These are phyloP conservation scores for Vollenhovia emeryi DNA, from an alignment of 1,140 invertebrate genomes.

Conservation along the genomic window DNA sequence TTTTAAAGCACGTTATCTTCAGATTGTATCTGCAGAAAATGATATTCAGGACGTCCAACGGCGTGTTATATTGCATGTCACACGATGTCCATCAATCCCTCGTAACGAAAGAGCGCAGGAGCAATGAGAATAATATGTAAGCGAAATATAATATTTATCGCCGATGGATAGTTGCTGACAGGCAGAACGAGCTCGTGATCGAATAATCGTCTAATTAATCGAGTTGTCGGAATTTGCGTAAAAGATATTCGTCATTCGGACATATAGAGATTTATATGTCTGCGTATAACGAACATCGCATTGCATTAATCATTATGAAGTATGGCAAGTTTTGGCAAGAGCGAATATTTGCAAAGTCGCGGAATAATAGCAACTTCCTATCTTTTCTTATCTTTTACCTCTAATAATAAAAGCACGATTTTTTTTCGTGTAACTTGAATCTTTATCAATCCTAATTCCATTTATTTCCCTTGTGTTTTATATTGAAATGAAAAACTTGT, in stretches of 20 bases:
- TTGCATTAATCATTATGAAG: constrained; percentile 22
- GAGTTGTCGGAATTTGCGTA: constrained; percentile 53
- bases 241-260: constrained; percentile 36
- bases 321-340: constrained; percentile 40
- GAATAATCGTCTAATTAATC: constrained; percentile 50
- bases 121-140: constrained; percentile 25
- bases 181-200: constrained; percentile 2
- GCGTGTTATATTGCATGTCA: constrained; percentile 16
- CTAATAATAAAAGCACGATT: neutral
- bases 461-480: neutral
- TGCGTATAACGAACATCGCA: constrained; percentile 30
- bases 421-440: neutral
- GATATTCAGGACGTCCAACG: neutral
- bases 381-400: neutral
- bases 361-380: neutral
- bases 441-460: neutral
- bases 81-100: constrained; percentile 18
- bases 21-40: neutral
- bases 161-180: constrained; percentile 34
- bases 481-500: neutral
- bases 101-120: neutral
- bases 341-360: neutral
- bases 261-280: constrained; percentile 57
- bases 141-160: too few relatives aligned
- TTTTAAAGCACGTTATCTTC: neutral